Evolutionary conservation across 2,888 invertebrate genomes (phyloP).

Genomic region (Pseudeuparius sepicola): DNA sequence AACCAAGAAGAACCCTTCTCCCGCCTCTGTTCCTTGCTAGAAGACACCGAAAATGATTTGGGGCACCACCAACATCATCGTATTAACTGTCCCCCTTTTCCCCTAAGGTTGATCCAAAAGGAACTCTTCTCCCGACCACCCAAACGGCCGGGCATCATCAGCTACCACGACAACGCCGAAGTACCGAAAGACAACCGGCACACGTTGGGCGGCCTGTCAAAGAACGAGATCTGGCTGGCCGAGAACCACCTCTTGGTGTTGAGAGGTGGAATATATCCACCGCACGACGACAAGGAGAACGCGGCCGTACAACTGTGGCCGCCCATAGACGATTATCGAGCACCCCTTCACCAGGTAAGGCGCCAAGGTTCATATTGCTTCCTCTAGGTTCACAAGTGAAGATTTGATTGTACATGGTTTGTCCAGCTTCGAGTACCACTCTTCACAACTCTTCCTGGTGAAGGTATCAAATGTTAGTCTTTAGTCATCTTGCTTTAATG

Average conservation of each 20-base stretch:
- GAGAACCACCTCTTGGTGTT: slow-evolving; percentile 79
- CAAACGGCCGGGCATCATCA: slow-evolving; percentile 67
- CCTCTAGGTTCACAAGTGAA: no score
- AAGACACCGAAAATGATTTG: no score
- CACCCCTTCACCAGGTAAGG: slow-evolving; percentile 60
- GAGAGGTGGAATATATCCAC: slow-evolving; percentile 65
- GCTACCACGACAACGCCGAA: slow-evolving; percentile 71
- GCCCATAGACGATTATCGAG: slow-evolving; percentile 75
- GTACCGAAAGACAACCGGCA: slow-evolving; percentile 66
- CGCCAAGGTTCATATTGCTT: no score
- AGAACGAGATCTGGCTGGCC: slow-evolving; percentile 83
- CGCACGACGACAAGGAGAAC: slow-evolving; percentile 39
- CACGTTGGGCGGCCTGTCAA: slow-evolving; percentile 70
- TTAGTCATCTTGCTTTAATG: no score
- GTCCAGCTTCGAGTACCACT: no score
- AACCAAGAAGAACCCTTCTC: no score
- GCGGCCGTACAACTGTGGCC: slow-evolving; percentile 51
- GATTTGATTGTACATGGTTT: no score
- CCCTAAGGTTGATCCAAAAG: slow-evolving; percentile 73
- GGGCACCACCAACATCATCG: no score
- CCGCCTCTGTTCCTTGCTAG: no score
- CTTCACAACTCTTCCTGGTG: no score
- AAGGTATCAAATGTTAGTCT: no score
- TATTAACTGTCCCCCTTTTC: no score
- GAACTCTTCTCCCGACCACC: slow-evolving; percentile 64